Evolutionary conservation across 2,113 vertebrate species (phyloP).

Genomic region (Panthera tigris): DNA sequence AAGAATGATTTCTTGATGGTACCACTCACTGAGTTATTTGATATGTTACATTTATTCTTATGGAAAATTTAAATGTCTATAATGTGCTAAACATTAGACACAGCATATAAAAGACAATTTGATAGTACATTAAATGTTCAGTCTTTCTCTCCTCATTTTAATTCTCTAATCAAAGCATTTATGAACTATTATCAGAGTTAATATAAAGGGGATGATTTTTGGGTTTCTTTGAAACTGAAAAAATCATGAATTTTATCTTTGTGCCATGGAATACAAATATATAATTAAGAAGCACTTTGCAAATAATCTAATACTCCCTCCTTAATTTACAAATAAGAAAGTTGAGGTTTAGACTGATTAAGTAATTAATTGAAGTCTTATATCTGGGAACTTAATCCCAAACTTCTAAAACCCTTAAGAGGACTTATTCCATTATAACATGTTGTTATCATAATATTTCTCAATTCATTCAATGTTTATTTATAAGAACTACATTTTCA

Average conservation of each 20-base stretch:
- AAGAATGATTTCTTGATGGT: background rate
- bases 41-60: background rate
- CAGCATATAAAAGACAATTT: background rate
- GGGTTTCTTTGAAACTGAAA: background rate
- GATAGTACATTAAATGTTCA: background rate
- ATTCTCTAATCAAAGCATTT: background rate
- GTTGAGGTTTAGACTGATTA: background rate
- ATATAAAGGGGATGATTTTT: background rate
- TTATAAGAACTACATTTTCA: background rate
- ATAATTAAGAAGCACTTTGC: background rate
- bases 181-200: background rate
- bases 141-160: background rate
- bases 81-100: background rate
- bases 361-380: background rate
- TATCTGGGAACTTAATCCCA: background rate
- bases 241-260: background rate
- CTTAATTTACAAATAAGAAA: background rate
- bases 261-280: background rate
- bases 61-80: slow-evolving; percentile 3
- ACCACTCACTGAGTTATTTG: background rate
- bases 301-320: background rate
- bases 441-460: background rate
- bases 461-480: background rate
- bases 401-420: background rate
- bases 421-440: background rate